Percentiles rank a stretch among this genome's conserved stretches.
These are phyloP conservation scores for Falco biarmicus DNA, from an alignment of 2,797 vertebrate genomes.

Conservation along the genomic window DNA sequence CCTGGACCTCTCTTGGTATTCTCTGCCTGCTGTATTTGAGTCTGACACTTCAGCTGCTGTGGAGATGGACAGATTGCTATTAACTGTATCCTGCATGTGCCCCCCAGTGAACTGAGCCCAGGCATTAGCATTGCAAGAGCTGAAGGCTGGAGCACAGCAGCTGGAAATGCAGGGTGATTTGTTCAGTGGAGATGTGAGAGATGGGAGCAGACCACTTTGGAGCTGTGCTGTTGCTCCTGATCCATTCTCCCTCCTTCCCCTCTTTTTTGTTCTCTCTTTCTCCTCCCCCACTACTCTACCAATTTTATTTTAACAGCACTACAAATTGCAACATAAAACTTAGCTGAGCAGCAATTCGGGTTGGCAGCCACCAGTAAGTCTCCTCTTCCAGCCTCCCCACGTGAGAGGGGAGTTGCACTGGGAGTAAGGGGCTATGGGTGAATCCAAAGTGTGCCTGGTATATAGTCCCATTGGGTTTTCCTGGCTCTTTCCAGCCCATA, in stretches of 20 bases:
- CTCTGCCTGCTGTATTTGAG: background rate
- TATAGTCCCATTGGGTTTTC: background rate
- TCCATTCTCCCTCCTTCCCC: background rate
- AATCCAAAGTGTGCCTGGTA: background rate
- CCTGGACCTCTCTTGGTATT: background rate
- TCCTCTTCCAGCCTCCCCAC: background rate
- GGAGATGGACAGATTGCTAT: background rate
- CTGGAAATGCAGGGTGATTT: conserved; percentile 5
- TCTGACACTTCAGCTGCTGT: background rate
- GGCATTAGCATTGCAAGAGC: background rate
- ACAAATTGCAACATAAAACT: conserved; percentile 46
- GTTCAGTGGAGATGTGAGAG: background rate
- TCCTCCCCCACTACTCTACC: background rate
- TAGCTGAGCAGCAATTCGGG: background rate
- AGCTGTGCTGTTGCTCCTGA: background rate
- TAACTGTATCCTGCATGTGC: fast-evolving
- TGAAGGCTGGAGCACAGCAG: background rate
- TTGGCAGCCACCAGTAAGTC: background rate
- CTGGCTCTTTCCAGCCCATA: background rate
- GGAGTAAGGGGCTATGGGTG: background rate
- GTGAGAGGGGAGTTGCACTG: background rate
- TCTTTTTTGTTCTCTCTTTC: background rate
- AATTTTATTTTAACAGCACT: conserved; percentile 27
- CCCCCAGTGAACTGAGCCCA: background rate
- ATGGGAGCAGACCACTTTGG: conserved; percentile 21